A percentile compares a stretch with the other conserved stretches of the same genome.
Conservation (phyloP, 2,113 vertebrate species). For the Pelvicachromis taeniatus region DNA sequence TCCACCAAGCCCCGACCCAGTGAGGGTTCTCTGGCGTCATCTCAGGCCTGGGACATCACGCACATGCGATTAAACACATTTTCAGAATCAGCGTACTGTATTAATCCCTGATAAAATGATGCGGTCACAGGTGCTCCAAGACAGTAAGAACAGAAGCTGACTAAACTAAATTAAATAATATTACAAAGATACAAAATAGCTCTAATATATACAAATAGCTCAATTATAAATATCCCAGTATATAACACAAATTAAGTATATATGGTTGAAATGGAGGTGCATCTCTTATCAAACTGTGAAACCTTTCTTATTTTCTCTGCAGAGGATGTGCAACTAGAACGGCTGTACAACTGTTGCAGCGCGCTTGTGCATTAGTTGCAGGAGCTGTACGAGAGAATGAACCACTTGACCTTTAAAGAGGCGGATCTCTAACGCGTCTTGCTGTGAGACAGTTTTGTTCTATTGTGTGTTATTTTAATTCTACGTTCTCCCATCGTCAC, state of each 20-base stretch:
- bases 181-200: too few relatives aligned
- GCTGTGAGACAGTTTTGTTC: not conserved
- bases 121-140: not conserved
- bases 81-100: not conserved
- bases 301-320: not conserved
- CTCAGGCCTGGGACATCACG: constrained; percentile 59
- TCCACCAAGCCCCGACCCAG: constrained; percentile 97
- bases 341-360: not conserved
- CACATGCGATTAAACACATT: not conserved
- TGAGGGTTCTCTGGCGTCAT: constrained; percentile 84
- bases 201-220: too few relatives aligned
- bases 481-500: not conserved
- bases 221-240: too few relatives aligned
- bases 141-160: too few relatives aligned
- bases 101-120: not conserved
- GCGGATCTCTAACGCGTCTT: not conserved
- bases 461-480: not conserved
- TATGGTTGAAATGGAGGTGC: not conserved
- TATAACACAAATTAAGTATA: not conserved
- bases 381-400: not conserved
- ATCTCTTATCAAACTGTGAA: not conserved
- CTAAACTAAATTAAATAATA: too few relatives aligned
- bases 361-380: not conserved
- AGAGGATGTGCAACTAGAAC: not conserved
- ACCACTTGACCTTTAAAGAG: not conserved